Conservation (phyloP, 2,113 vertebrate genomes). For the Hippolais icterina region DNA sequence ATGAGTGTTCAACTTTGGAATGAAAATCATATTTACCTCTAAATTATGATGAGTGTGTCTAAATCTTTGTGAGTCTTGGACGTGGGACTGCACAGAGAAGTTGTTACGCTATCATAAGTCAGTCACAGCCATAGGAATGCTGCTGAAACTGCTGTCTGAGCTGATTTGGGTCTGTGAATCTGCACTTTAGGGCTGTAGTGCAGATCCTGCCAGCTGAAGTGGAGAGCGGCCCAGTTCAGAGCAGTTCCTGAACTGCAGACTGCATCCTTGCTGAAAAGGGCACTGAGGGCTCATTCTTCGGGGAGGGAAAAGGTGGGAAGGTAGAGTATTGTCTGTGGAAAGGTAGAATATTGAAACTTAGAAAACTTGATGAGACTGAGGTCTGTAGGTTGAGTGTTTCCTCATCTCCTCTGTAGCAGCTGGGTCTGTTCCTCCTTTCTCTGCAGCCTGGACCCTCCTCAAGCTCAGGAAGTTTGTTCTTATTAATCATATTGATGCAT, state of each 20-base stretch:
- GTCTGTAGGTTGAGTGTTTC: background rate
- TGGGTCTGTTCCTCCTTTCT: background rate
- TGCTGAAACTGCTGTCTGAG: background rate
- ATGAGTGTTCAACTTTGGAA: background rate
- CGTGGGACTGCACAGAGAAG: background rate
- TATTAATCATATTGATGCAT: fast-evolving
- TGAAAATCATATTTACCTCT: background rate
- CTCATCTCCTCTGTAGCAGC: fast-evolving
- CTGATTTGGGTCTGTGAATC: background rate
- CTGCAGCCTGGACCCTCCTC: too few relatives aligned
- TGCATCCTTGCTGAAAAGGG: background rate
- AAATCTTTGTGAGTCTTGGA: background rate
- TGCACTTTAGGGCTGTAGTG: background rate
- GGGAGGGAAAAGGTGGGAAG: background rate
- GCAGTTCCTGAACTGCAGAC: background rate
- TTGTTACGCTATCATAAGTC: background rate
- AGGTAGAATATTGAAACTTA: background rate
- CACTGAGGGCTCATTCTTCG: background rate
- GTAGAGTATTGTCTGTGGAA: background rate
- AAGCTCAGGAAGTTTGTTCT: background rate
- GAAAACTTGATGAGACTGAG: background rate
- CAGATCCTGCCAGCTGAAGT: background rate
- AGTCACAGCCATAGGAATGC: background rate
- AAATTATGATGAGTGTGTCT: fast-evolving
- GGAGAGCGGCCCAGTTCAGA: background rate